phyloP scores from a whole-genome alignment of 2,797 vertebrate species.

The Channa striata region DNA sequence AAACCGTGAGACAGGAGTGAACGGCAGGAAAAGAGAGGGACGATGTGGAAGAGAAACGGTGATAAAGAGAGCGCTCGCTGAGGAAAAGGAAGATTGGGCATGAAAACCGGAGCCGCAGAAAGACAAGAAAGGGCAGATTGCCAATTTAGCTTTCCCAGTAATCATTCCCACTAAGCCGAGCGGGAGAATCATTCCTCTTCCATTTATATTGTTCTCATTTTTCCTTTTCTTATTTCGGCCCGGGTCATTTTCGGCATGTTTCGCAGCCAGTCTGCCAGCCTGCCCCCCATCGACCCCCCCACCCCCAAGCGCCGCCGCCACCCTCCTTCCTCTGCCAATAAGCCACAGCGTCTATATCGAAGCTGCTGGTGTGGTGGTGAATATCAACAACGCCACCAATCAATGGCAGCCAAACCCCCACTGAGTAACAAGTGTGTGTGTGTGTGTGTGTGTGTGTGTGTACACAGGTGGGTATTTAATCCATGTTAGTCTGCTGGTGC shows the following conservation, averaged over 20 bases:
- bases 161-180: constrained; percentile 63
- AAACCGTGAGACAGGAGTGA: background rate
- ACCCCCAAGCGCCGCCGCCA: no score
- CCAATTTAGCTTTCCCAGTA: constrained; percentile 72
- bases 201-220: constrained; percentile 52
- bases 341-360: constrained; percentile 13
- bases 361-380: constrained; percentile 48
- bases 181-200: constrained; percentile 46
- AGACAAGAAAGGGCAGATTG: constrained; percentile 65
- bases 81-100: constrained; percentile 32
- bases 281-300: background rate
- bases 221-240: constrained; percentile 9
- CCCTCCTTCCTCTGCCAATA: constrained; percentile 8
- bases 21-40: background rate
- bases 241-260: constrained; percentile 36
- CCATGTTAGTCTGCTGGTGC: background rate
- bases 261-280: constrained; percentile 1
- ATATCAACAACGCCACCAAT: constrained; percentile 55
- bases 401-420: constrained; percentile 48
- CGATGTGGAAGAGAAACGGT: background rate
- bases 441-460: constrained; percentile 5
- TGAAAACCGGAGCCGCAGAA: constrained; percentile 36
- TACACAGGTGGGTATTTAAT: background rate
- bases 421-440: constrained; percentile 33
- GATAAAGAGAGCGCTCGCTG: background rate